A percentile compares a stretch with the other conserved stretches of the same genome.
Evolutionary conservation across 2,797 vertebrate species (phyloP).

Genomic region (Tapirus indicus): DNA sequence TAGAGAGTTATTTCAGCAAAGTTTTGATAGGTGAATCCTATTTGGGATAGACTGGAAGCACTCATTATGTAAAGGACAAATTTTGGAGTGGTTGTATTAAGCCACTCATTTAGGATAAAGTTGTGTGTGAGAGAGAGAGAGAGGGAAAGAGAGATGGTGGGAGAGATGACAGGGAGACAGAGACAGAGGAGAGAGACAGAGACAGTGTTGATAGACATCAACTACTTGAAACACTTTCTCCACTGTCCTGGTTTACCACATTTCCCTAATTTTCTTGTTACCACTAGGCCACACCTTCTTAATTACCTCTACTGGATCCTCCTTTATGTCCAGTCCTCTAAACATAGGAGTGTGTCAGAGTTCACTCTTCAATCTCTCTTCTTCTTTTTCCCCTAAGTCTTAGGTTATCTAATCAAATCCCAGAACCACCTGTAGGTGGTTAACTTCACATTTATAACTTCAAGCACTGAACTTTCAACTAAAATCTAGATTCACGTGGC

Average conservation of each 20-base stretch:
- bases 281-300: background rate
- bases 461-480: conserved; percentile 14
- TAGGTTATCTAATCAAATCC: background rate
- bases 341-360: background rate
- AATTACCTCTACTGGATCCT: background rate
- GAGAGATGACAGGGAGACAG: background rate
- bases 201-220: background rate
- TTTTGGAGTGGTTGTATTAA: background rate
- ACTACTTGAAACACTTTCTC: background rate
- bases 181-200: background rate
- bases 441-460: conserved; percentile 22
- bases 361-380: background rate
- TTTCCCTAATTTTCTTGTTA: background rate
- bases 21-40: background rate
- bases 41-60: background rate
- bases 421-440: background rate
- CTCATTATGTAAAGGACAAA: conserved; percentile 23
- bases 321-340: background rate
- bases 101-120: background rate
- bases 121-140: background rate
- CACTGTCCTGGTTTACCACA: background rate
- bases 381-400: background rate
- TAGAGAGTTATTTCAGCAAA: conserved; percentile 2
- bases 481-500: background rate
- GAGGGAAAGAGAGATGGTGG: too few species aligned